phyloP scores from a whole-genome alignment of 2,797 vertebrate genomes.

The Masticophis lateralis region DNA sequence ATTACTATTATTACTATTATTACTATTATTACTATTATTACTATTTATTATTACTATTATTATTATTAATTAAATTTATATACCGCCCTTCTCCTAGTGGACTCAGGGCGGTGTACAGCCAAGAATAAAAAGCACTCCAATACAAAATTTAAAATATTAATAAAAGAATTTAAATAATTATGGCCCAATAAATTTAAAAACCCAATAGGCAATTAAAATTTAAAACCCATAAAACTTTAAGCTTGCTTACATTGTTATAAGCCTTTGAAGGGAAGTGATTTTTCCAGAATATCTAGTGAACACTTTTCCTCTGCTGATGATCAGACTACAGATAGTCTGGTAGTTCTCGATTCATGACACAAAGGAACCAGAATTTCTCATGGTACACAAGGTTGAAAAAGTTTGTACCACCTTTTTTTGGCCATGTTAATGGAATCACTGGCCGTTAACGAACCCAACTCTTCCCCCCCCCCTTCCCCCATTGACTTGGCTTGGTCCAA shows the following conservation, averaged over 20 bases:
- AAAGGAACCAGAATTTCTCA: background rate
- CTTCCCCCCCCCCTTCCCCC: fast-evolving
- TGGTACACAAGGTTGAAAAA: background rate
- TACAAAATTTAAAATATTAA: no score
- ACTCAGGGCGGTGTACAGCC: no score
- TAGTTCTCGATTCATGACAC: background rate
- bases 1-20: no score
- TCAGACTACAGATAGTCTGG: background rate
- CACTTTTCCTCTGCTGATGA: background rate
- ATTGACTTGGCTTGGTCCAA: background rate
- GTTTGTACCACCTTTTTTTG: background rate
- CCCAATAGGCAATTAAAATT: no score
- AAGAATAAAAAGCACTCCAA: no score
- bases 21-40: no score
- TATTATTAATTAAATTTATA: no score
- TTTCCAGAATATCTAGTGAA: background rate
- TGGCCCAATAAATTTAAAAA: no score
- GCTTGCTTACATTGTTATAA: background rate
- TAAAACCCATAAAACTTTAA: no score
- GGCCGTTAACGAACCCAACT: background rate
- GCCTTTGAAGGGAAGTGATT: background rate
- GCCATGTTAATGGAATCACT: background rate
- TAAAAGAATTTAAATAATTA: no score
- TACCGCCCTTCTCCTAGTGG: no score
- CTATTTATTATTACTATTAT: no score